These are phyloP conservation scores for Cephalopterus ornatus DNA, from an alignment of 2,113 vertebrate genomes.

Conservation along the genomic window DNA sequence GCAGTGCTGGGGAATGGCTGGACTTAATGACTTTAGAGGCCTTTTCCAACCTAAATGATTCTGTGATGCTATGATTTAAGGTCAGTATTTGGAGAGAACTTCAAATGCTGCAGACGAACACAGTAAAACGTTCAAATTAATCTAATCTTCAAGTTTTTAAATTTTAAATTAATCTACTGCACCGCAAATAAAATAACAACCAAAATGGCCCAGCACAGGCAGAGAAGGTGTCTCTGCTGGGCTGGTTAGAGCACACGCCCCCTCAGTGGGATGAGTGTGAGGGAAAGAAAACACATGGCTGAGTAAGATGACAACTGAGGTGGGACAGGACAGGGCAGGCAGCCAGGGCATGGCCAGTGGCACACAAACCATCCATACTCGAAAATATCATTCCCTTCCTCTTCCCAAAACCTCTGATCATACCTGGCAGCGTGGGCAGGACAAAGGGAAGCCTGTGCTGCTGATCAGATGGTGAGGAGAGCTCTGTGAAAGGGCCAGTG, in stretches of 20 bases:
- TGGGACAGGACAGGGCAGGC: not conserved
- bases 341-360: not conserved
- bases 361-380: not conserved
- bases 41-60: not conserved
- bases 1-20: not conserved
- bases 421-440: not conserved
- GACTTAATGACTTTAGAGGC: no score
- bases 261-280: not conserved
- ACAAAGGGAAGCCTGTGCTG: constrained; percentile 18
- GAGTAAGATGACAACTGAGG: not conserved
- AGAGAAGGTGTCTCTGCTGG: not conserved
- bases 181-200: not conserved
- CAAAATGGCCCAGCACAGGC: not conserved
- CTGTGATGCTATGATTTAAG: not conserved
- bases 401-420: not conserved
- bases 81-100: not conserved
- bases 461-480: not conserved
- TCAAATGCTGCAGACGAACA: not conserved
- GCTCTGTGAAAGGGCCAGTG: not conserved
- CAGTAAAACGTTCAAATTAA: not conserved
- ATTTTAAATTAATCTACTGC: not conserved
- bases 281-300: not conserved
- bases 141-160: not conserved
- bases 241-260: not conserved
- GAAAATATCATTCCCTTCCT: not conserved